A percentile compares a stretch with the other conserved stretches of the same genome.
phyloP scores from a whole-genome alignment of 2,113 vertebrate genomes.

The Andinoacara biseriatus region DNA sequence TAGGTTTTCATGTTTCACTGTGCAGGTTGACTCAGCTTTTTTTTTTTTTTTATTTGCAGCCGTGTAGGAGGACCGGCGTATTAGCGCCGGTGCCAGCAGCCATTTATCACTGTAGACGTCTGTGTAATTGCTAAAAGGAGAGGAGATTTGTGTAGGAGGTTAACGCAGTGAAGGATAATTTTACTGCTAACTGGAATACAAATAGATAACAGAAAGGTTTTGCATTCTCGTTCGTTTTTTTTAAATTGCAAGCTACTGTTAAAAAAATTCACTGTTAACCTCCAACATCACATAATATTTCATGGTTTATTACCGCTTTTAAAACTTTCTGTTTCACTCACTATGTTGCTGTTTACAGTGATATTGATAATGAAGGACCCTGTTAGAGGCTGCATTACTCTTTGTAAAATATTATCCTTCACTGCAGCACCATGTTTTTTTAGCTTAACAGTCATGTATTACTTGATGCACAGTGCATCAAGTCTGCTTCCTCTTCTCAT shows the following conservation, averaged over 20 bases:
- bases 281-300: slow-evolving; percentile 58
- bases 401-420: slow-evolving; percentile 40
- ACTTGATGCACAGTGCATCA: slow-evolving; percentile 72
- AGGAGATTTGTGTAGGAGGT: slow-evolving; percentile 8
- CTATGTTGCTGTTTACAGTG: slow-evolving; percentile 44
- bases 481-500: slow-evolving; percentile 64
- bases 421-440: slow-evolving; percentile 32
- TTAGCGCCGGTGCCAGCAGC: slow-evolving; percentile 9
- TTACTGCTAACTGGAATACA: background rate
- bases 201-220: background rate
- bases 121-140: slow-evolving; percentile 36
- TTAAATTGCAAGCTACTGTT: slow-evolving; percentile 7
- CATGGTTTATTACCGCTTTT: slow-evolving; percentile 55
- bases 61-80: background rate
- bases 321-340: slow-evolving; percentile 34
- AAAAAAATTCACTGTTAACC: background rate
- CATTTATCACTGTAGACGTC: slow-evolving; percentile 32
- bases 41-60: slow-evolving; percentile 28
- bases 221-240: background rate
- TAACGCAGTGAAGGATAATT: background rate
- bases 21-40: background rate
- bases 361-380: background rate
- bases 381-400: slow-evolving; percentile 24
- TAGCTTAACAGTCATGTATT: slow-evolving; percentile 47
- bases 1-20: slow-evolving; percentile 19